Evolutionary conservation across 2,797 vertebrate genomes (phyloP).

Genomic region (Notoglanidium macrostoma): DNA sequence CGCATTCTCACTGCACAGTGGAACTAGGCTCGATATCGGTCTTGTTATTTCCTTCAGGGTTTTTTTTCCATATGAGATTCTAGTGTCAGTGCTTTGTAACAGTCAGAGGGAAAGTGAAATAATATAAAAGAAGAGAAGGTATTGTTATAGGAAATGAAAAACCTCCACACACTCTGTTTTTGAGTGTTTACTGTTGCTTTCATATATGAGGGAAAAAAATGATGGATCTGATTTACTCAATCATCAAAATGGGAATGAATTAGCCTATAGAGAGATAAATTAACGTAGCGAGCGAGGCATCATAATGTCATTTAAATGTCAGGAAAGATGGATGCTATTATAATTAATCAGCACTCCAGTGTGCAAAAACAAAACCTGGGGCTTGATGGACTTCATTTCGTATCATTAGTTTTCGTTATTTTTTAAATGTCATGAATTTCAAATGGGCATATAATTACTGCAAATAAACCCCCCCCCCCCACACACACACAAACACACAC

Average conservation of each 20-base stretch:
- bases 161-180: not conserved
- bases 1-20: not conserved
- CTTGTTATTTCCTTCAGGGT: not conserved
- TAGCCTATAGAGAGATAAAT: not conserved
- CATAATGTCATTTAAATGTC: slow-evolving; percentile 4
- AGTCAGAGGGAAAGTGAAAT: not conserved
- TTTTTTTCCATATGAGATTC: not conserved
- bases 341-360: not conserved
- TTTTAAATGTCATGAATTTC: not conserved
- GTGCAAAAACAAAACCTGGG: not conserved
- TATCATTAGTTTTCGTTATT: not conserved
- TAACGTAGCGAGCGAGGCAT: not conserved
- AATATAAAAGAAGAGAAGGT: not conserved
- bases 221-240: not conserved
- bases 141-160: not conserved
- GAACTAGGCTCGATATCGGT: not conserved
- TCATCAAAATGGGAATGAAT: not conserved
- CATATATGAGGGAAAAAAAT: not conserved
- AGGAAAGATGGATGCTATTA: not conserved
- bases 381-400: not conserved
- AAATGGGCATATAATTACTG: not conserved
- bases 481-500: no score
- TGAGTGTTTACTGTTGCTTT: not conserved
- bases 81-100: not conserved
- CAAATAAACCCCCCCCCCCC: no score